Conservation (phyloP, 2,113 vertebrate species). For the Cheirogaleus medius region DNA sequence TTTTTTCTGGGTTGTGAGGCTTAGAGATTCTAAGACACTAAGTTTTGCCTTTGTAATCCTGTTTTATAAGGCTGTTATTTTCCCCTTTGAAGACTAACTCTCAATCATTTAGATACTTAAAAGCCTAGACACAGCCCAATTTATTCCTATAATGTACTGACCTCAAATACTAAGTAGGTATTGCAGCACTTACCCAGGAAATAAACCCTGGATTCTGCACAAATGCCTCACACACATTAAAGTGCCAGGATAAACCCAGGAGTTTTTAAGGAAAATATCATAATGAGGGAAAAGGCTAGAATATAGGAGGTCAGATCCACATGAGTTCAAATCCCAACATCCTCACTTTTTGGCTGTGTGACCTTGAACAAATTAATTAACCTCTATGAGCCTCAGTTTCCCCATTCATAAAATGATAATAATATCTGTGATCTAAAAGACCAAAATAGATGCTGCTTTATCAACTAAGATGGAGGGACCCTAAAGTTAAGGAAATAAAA, state of each 20-base stretch:
- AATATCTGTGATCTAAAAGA: neutral
- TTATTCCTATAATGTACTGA: neutral
- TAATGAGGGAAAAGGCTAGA: neutral
- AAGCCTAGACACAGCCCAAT: neutral
- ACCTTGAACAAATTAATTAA: neutral
- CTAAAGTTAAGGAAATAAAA: neutral
- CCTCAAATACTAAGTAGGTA: neutral
- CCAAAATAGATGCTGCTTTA: neutral
- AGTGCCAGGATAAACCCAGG: neutral
- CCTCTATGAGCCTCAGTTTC: neutral
- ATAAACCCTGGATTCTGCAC: neutral
- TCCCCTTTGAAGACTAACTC: constrained; percentile 41
- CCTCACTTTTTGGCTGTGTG: neutral
- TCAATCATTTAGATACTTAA: constrained; percentile 41
- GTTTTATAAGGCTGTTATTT: neutral
- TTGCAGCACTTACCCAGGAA: neutral
- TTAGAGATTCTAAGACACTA: neutral
- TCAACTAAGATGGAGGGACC: neutral
- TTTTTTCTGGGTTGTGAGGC: neutral
- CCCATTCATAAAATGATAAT: neutral
- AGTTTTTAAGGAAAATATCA: neutral
- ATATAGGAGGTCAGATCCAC: neutral
- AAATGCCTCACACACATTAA: neutral
- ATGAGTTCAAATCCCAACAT: neutral
- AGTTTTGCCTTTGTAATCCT: constrained; percentile 14